phyloP scores from a whole-genome alignment of 2,113 vertebrate species.

The Gyps fulvus region DNA sequence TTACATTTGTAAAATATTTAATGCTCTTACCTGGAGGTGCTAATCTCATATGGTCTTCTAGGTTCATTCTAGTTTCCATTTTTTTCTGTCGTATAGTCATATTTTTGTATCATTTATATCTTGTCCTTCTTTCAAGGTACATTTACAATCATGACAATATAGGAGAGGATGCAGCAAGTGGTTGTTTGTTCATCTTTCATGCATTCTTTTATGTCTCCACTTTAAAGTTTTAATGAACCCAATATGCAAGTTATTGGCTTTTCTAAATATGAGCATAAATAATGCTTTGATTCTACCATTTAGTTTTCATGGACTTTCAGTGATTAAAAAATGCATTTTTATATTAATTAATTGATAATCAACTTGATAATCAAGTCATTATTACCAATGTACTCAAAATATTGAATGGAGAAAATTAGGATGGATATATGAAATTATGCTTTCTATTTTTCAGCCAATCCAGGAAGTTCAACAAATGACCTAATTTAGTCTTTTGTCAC shows the following conservation, averaged over 20 bases:
- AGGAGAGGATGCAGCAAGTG: neutral
- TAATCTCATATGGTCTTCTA: neutral
- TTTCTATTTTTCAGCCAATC: neutral
- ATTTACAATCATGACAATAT: neutral
- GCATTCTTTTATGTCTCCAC: neutral
- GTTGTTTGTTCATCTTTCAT: neutral
- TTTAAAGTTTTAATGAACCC: neutral
- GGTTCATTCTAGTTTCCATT: neutral
- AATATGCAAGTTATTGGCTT: neutral
- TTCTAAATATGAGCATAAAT: neutral
- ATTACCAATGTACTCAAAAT: neutral
- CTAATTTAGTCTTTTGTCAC: neutral
- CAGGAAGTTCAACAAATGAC: neutral
- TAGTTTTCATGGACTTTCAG: neutral
- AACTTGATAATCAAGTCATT: neutral
- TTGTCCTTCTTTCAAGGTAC: neutral
- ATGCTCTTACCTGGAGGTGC: neutral
- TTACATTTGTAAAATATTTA: neutral
- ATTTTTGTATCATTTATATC: neutral
- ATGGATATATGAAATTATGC: neutral
- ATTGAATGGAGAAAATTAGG: neutral
- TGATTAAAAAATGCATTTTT: neutral
- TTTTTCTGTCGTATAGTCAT: neutral
- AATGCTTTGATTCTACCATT: neutral
- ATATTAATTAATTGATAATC: neutral